Conservation (phyloP, 2,113 vertebrate genomes). For the Urocynchramus pylzowi region DNA sequence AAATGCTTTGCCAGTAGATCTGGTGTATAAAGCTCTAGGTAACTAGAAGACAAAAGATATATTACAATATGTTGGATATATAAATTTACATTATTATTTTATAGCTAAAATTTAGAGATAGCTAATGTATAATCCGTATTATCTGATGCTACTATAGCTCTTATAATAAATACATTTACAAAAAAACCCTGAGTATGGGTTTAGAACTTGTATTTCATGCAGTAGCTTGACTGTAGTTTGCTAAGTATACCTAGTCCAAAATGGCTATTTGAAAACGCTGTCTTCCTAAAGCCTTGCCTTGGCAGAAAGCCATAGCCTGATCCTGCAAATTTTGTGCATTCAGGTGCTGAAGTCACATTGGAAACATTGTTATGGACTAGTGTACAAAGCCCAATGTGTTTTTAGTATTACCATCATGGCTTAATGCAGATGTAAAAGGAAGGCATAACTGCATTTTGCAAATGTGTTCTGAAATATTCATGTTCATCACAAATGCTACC, state of each 20-base stretch:
- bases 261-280: not conserved
- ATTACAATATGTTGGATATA: not conserved
- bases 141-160: not conserved
- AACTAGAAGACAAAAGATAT: not conserved
- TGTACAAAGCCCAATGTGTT: rapidly evolving
- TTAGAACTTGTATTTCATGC: not conserved
- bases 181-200: not conserved
- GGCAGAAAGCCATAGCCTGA: not conserved
- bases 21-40: not conserved
- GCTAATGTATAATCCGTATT: not conserved
- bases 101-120: not conserved
- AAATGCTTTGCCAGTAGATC: not conserved
- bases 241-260: not conserved
- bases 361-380: not conserved
- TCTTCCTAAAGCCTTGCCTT: not conserved
- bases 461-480: slow-evolving; percentile 6
- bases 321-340: not conserved
- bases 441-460: not conserved
- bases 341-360: not conserved
- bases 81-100: not conserved
- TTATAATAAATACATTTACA: not conserved
- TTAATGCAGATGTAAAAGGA: not conserved
- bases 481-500: not conserved
- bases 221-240: not conserved
- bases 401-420: not conserved